phyloP scores from a whole-genome alignment of 1,140 invertebrate genomes.

The Saccostrea echinata region DNA sequence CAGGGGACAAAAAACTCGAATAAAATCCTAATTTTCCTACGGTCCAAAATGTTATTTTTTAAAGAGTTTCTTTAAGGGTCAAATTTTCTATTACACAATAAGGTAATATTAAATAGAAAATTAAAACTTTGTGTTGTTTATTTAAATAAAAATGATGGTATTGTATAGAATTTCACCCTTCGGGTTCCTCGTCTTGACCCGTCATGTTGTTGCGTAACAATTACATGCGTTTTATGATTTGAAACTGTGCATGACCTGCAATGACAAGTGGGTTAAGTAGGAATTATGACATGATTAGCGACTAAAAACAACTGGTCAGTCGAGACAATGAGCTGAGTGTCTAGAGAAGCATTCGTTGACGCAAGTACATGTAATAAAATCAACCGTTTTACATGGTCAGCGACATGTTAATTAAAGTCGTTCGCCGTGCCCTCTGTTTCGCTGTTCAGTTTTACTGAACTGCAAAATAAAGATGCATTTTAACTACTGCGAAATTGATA shows the following conservation, averaged over 20 bases:
- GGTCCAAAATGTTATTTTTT: not conserved
- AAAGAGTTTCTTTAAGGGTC: not conserved
- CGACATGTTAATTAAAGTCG: not conserved
- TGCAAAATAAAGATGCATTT: not conserved
- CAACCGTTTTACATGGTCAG: not conserved
- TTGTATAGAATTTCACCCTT: not conserved
- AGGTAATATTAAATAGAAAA: not conserved
- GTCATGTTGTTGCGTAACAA: not conserved
- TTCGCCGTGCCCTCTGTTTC: not conserved
- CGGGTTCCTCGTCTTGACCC: not conserved
- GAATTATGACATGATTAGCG: not conserved
- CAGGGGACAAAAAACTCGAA: not conserved
- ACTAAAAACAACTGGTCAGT: not conserved
- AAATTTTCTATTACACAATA: not conserved
- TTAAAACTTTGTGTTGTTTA: not conserved
- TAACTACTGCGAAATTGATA: not conserved
- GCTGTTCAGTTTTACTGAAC: not conserved
- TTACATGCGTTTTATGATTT: not conserved
- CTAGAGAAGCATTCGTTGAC: not conserved
- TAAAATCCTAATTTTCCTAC: not conserved
- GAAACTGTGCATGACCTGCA: not conserved
- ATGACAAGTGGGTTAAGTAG: not conserved
- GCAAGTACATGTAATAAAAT: conserved; percentile 4
- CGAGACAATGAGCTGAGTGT: not conserved
- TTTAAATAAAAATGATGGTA: not conserved